Evolutionary conservation across 2,113 vertebrate genomes (phyloP).

Genomic region (Tricholaema leucomelas): DNA sequence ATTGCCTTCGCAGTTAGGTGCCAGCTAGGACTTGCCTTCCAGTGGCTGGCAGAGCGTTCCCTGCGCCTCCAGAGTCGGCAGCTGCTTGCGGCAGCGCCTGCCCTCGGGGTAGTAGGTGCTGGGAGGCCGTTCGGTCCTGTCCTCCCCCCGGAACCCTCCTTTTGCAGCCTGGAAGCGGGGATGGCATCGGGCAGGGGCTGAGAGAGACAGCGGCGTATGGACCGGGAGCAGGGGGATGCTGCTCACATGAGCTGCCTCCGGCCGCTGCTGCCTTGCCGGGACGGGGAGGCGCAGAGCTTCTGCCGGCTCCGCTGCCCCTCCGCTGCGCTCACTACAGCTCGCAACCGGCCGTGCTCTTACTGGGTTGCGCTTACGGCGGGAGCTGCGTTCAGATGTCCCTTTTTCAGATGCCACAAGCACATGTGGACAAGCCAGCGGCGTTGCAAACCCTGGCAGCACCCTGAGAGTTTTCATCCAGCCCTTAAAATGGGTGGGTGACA

Average conservation of each 20-base stretch:
- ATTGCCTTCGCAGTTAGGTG: neutral
- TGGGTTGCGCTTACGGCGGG: rapidly evolving
- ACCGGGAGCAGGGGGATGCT: rapidly evolving
- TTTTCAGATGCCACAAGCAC: neutral
- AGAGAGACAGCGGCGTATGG: rapidly evolving
- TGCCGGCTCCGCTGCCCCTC: neutral
- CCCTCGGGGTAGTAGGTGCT: neutral
- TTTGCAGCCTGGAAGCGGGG: neutral
- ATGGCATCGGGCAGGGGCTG: too few relatives aligned
- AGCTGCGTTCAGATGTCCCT: neutral
- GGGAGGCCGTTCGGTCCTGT: neutral
- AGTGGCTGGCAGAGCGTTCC: neutral
- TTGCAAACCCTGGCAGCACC: rapidly evolving
- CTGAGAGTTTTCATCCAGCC: neutral
- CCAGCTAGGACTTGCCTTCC: neutral
- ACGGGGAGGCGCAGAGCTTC: neutral
- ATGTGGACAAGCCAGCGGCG: neutral
- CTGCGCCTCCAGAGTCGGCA: neutral
- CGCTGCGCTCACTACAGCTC: neutral
- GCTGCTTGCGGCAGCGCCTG: neutral
- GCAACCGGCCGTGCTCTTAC: neutral
- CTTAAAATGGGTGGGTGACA: rapidly evolving
- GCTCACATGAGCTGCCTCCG: rapidly evolving
- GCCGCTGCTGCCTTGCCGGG: neutral
- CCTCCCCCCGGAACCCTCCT: too few relatives aligned